Evolutionary conservation across 2,888 invertebrate genomes (phyloP).

Genomic region (Desoria tigrina): DNA sequence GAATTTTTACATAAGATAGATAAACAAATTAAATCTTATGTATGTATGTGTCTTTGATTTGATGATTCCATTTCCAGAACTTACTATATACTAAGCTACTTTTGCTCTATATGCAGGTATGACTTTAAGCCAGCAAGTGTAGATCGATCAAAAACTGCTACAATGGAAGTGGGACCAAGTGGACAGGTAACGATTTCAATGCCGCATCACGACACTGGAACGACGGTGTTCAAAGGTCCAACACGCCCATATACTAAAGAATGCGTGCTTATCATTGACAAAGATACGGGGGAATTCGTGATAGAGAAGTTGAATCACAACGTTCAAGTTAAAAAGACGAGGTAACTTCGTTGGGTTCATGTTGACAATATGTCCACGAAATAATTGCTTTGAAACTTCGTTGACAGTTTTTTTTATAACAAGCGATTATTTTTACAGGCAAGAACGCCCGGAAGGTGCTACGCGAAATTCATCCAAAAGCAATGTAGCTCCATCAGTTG

Average conservation of each 20-base stretch:
- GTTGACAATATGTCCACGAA: neutral
- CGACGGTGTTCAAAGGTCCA: conserved; percentile 93
- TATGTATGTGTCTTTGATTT: no score
- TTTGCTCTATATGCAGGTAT: no score
- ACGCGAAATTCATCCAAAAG: conserved; percentile 21
- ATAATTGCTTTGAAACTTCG: neutral
- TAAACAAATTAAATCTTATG: no score
- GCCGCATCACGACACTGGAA: conserved; percentile 86
- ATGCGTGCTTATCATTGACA: conserved; percentile 92
- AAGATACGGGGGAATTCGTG: conserved; percentile 87
- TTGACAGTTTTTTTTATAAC: no score
- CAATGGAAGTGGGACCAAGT: conserved; percentile 83
- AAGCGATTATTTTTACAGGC: conserved; percentile 17
- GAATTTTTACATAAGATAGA: no score
- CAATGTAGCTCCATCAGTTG: conserved; percentile 3
- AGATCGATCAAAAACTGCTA: conserved; percentile 86
- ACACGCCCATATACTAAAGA: conserved; percentile 89
- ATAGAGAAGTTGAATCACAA: conserved; percentile 87
- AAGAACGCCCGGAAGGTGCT: conserved; percentile 28
- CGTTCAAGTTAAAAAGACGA: conserved; percentile 89
- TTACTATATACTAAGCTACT: no score
- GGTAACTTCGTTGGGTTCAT: conserved; percentile 62
- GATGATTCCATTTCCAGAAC: no score
- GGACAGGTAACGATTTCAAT: conserved; percentile 83
- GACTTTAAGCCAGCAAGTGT: conserved; percentile 99